Evolutionary conservation across 2,113 vertebrate species (phyloP).

Genomic region (Scartelaos histophorus): DNA sequence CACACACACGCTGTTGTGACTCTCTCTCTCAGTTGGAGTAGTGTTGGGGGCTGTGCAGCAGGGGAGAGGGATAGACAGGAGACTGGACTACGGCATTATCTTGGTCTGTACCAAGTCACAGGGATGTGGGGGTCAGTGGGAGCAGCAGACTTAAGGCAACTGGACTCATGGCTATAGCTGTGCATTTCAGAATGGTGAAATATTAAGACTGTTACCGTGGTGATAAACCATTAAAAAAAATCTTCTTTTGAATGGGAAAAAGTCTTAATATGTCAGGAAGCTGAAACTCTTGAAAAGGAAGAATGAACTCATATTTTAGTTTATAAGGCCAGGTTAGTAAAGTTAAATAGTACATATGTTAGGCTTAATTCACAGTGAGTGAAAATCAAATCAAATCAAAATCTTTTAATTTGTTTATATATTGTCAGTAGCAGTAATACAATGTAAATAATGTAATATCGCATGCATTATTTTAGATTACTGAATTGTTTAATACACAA

Average conservation of each 20-base stretch:
- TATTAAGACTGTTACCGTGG: too few species aligned
- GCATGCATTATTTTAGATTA: too few species aligned
- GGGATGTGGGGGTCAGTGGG: slow-evolving; percentile 47
- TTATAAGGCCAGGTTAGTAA: neutral
- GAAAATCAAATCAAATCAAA: neutral
- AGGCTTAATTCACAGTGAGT: neutral
- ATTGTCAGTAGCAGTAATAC: too few species aligned
- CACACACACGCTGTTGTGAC: slow-evolving; percentile 12
- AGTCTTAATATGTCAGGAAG: too few species aligned
- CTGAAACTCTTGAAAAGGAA: too few species aligned
- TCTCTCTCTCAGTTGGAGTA: slow-evolving; percentile 46
- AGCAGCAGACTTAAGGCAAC: slow-evolving; percentile 24
- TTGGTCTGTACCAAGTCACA: slow-evolving; percentile 74
- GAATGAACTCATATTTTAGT: neutral
- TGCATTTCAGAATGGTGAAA: too few species aligned
- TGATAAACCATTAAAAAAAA: too few species aligned
- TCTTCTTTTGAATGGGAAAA: too few species aligned
- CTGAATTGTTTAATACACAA: too few species aligned
- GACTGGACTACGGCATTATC: slow-evolving; percentile 56
- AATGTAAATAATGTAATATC: too few species aligned
- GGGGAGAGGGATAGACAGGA: slow-evolving; percentile 37
- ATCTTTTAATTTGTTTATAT: neutral
- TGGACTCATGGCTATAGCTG: neutral
- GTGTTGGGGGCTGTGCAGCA: slow-evolving; percentile 59
- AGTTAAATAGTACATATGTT: neutral